Evolutionary conservation across 2,113 vertebrate species (phyloP), one percentile per base, ranked within the genome.

Genomic region (Cryptotis parvus): DNA sequence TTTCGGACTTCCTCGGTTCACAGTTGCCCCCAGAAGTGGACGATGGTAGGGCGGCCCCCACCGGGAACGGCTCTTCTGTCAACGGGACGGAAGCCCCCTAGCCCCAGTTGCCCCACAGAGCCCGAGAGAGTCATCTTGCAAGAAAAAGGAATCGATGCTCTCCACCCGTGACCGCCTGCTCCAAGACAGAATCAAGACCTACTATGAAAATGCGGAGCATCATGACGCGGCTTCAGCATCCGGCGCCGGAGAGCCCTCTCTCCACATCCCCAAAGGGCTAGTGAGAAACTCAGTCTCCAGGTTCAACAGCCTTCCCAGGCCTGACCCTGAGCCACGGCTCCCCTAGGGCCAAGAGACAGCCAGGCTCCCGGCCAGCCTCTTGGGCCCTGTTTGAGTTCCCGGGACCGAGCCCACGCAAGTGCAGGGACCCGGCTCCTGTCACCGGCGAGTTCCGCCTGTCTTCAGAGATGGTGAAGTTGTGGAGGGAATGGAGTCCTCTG

Each of bases 261-360:
- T n/a, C 55, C 99, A 99, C 69, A 99, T 99, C 89, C 99, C 99
- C 55, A 98, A 99, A 9, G 99, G 99, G n/a, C 95, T 99, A 74
- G 99, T 99, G 39, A 98, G 98, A 14, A 98, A 98, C 93, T 98
- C 99, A 0, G 98, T 99, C 69, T 98, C 94, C 95, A 98, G 98
- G 87, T 97, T 99, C 73, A 98, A 98, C 52, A 97, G 92, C 80
- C 95, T 97, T 72, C 98, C 98, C 0, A 93, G 95, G 95, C 97
- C 97, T 2, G 97, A 98, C 37, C 79, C 89, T 0, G 69, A 78
- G 4, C 95, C 79, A 70, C 94, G 80, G 87, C 75, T 66, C 90
- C 43, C 0, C 26, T 14, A 20, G 94, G 69, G 58, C 82, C 65
- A 95, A 91, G 92, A 94, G 84, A 80, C 94, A 77, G 24, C 72